Base-by-base conservation (phyloP, 2,113 vertebrate genomes). In the Agapornis roseicollis region DNA sequence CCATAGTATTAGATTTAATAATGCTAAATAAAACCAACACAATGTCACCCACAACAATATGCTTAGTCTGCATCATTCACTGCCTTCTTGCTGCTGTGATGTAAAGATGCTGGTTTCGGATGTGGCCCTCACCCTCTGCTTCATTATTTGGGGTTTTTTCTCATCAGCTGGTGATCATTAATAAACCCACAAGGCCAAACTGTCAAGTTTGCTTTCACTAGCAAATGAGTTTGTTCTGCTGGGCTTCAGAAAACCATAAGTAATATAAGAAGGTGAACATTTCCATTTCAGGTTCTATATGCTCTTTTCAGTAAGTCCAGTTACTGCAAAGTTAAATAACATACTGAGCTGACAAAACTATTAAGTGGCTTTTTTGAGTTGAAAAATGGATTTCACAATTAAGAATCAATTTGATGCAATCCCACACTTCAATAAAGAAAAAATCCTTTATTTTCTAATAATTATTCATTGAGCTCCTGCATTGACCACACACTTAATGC, bases 391-490 rank as follows among this genome's bases (percentile, higher is more conserved):
- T 96, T 96, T 95, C 80, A 77, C 80, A 85, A 96, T 96, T 97
- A 96, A 96, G 85, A 94, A 88, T 94, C 92, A 80, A 94, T 93
- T 84, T 92, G 90, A 88, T 87, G 77, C 94, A 93, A 93, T 49
- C 68, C 76, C 58, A 94, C 85, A 91, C 70, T 95, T 96, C 37
- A 2, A 94, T 76, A 80, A 94, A 68, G 63, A 58, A 91, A 94
- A 94, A 92, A 94, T 89, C 82, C 80, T 94, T 94, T 91, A 82
- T 96, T 95, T 97, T 95, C 93, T 96, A 92, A 96, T 96, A 97
- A 94, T 92, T 95, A 95, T 95, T 94, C 94, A 89, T 63, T 85
- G 85, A 94, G 90, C 79, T 93, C 83, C 46, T 90, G 60, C 92
- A 91, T 91, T 97, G 95, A 97, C 94, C 94, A 90, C 76, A 86